phyloP scores from a whole-genome alignment of 2,888 invertebrate species.

The Lepidonotus clava region DNA sequence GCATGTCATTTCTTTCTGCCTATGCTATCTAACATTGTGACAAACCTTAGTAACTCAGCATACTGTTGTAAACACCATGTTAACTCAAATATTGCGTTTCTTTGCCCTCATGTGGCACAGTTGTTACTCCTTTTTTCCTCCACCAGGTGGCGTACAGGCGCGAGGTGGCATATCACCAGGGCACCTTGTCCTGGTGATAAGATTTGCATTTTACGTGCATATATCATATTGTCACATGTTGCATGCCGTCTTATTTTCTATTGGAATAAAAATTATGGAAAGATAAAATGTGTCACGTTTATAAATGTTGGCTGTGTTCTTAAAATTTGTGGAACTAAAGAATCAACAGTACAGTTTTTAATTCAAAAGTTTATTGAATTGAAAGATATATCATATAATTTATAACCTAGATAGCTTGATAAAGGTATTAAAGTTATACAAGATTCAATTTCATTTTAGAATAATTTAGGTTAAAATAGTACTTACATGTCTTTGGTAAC shows the following conservation, averaged over 20 bases:
- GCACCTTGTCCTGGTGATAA: neutral
- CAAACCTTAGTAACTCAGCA: neutral
- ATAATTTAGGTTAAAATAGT: no score
- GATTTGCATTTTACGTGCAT: constrained; percentile 42
- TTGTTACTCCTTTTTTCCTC: neutral
- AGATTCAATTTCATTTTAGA: no score
- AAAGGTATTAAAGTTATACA: no score
- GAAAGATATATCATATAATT: no score
- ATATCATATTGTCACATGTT: constrained; percentile 42
- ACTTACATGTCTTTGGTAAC: no score
- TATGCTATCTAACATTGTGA: neutral
- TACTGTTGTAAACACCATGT: neutral
- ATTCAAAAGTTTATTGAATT: no score
- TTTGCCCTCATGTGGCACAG: constrained; percentile 1
- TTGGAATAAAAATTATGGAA: constrained; percentile 38
- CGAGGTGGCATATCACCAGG: constrained; percentile 16
- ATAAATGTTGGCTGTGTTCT: no score
- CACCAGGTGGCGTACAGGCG: neutral
- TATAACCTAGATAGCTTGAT: no score
- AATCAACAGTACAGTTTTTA: no score
- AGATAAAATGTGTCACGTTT: no score
- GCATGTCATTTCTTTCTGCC: neutral
- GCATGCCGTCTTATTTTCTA: constrained; percentile 47
- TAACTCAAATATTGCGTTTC: constrained; percentile 5
- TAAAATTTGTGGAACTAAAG: no score